Evolutionary conservation across 2,113 vertebrate genomes (phyloP).

Genomic region (Aythya baeri): DNA sequence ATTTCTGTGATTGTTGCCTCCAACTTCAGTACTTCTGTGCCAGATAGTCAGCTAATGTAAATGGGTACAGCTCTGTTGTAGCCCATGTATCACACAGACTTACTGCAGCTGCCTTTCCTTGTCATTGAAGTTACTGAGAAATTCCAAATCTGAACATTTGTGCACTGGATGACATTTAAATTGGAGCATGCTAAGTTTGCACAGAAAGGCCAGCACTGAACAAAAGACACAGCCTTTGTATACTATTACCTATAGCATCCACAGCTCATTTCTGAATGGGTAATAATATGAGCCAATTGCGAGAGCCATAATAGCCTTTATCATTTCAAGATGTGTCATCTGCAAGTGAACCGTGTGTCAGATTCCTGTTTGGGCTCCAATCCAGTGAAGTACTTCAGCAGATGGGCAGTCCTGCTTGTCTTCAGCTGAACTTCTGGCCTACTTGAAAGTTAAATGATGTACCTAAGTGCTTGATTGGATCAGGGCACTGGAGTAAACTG

Average conservation of each 20-base stretch:
- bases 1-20: background rate
- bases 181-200: background rate
- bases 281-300: background rate
- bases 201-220: background rate
- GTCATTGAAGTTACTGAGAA: slow-evolving; percentile 43
- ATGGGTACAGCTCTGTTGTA: background rate
- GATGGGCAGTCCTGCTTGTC: background rate
- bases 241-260: background rate
- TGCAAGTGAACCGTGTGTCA: background rate
- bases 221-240: background rate
- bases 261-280: background rate
- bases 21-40: background rate
- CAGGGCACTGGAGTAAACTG: slow-evolving; percentile 6
- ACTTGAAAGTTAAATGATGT: background rate
- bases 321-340: background rate
- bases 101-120: background rate
- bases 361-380: slow-evolving; percentile 7
- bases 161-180: background rate
- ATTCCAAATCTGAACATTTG: slow-evolving; percentile 25
- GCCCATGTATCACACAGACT: background rate
- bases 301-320: background rate
- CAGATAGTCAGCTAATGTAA: background rate
- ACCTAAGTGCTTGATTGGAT: background rate
- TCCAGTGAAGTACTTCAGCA: slow-evolving; percentile 22
- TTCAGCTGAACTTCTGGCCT: slow-evolving; percentile 1